phyloP scores from a whole-genome alignment of 2,797 vertebrate species.

The Melanotaenia pygmaea region DNA sequence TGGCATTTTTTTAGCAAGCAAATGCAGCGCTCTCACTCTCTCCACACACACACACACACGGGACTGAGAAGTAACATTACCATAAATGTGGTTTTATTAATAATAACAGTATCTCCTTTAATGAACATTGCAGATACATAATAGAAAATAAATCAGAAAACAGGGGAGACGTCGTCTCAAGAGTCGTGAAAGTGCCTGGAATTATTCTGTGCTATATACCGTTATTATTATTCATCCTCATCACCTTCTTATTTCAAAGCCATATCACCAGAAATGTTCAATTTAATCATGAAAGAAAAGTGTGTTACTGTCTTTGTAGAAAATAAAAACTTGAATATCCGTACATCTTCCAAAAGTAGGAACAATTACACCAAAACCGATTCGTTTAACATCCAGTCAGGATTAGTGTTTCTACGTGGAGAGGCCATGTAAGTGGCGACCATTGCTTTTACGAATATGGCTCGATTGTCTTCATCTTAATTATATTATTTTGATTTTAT shows the following conservation, averaged over 20 bases:
- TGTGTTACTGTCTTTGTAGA: constrained; percentile 38
- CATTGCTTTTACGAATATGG: constrained; percentile 68
- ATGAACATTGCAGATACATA: constrained; percentile 87
- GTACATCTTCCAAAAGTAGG: constrained; percentile 34
- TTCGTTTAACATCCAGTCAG: constrained; percentile 21
- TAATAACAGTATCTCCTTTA: constrained; percentile 86
- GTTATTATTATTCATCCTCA: constrained; percentile 65
- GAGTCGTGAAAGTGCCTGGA: constrained; percentile 94
- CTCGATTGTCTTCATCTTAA: constrained; percentile 84
- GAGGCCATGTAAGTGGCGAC: constrained; percentile 44
- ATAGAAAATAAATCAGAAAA: constrained; percentile 85
- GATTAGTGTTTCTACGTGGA: constrained; percentile 38
- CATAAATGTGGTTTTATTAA: constrained; percentile 83
- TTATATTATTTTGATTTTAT: constrained; percentile 73
- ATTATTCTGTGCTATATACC: constrained; percentile 86
- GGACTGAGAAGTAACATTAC: constrained; percentile 50
- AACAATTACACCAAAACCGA: constrained; percentile 11
- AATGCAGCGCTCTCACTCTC: constrained; percentile 18
- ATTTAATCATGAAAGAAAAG: constrained; percentile 58
- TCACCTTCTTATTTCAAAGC: constrained; percentile 60
- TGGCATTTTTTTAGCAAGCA: constrained; percentile 46
- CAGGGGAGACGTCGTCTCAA: constrained; percentile 82
- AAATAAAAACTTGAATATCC: constrained; percentile 51
- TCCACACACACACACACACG: constrained; percentile 42
- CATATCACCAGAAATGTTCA: constrained; percentile 60